Conservation (phyloP, 2,113 vertebrate genomes). For the Halichoeres trimaculatus region DNA sequence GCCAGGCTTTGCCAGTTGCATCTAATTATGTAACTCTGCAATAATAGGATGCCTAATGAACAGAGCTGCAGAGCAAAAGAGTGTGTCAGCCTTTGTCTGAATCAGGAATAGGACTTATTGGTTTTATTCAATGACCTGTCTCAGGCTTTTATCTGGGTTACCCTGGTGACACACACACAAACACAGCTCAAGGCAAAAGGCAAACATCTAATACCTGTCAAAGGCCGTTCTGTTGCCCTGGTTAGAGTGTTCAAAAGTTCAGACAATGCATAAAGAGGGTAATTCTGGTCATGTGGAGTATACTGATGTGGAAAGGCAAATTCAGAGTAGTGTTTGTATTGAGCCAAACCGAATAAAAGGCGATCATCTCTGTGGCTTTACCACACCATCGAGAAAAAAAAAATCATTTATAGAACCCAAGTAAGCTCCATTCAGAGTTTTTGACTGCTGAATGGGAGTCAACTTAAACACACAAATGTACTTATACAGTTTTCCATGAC, state of each 20-base stretch:
- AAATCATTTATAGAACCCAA: slow-evolving; percentile 35
- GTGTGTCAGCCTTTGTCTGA: slow-evolving; percentile 5
- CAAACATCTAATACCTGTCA: neutral
- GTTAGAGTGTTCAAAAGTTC: too few species aligned
- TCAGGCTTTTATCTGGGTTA: neutral
- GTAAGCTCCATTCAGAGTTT: slow-evolving; percentile 43
- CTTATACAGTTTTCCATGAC: too few species aligned
- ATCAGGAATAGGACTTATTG: slow-evolving; percentile 24
- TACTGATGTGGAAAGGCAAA: neutral
- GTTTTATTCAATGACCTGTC: neutral
- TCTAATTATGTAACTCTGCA: slow-evolving; percentile 36
- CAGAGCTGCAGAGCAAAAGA: neutral
- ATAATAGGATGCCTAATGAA: slow-evolving; percentile 55
- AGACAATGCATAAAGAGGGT: too few species aligned
- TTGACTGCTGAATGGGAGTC: slow-evolving; percentile 30
- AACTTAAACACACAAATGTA: too few species aligned
- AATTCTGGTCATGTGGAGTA: too few species aligned
- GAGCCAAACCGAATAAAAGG: neutral
- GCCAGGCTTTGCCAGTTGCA: slow-evolving; percentile 10
- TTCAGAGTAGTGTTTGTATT: neutral
- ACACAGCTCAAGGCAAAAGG: neutral
- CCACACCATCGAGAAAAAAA: slow-evolving; percentile 4
- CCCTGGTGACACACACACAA: too few species aligned
- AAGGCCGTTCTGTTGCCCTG: neutral
- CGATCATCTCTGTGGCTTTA: neutral